Evolutionary conservation across 2,797 vertebrate species (phyloP).

Genomic region (Sphaeramia orbicularis): DNA sequence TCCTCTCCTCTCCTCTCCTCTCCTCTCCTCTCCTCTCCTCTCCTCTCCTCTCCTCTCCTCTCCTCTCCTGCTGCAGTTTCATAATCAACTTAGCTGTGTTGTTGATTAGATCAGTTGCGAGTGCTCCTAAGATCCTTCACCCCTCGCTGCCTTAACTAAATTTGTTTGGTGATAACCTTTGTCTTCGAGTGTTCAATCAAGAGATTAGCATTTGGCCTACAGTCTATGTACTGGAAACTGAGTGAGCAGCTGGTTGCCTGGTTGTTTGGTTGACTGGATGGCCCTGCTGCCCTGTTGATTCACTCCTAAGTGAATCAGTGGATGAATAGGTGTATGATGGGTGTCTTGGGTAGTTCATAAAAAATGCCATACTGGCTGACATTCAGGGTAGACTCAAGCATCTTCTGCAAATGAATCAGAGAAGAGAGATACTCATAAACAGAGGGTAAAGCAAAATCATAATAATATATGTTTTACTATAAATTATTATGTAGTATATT

Average conservation of each 20-base stretch:
- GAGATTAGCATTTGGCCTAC: slow-evolving; percentile 72
- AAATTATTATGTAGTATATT: no score
- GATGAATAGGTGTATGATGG: slow-evolving; percentile 5
- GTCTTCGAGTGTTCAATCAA: slow-evolving; percentile 77
- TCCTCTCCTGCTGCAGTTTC: slow-evolving; percentile 45
- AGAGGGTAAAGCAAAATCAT: no score
- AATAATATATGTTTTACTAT: no score
- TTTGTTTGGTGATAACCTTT: slow-evolving; percentile 81
- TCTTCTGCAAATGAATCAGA: no score
- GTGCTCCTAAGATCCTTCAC: slow-evolving; percentile 66
- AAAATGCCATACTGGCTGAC: no score
- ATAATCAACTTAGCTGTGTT: slow-evolving; percentile 78
- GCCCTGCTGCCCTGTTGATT: slow-evolving; percentile 12
- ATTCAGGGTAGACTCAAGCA: no score
- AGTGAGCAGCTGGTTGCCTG: slow-evolving; percentile 30
- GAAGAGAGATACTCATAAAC: no score
- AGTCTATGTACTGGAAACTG: slow-evolving; percentile 63
- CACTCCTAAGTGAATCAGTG: slow-evolving; percentile 18
- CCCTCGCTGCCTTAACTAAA: slow-evolving; percentile 72
- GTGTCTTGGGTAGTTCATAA: no score
- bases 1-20: slow-evolving; percentile 15
- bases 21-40: slow-evolving; percentile 1
- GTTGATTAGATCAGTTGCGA: slow-evolving; percentile 79
- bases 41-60: slow-evolving; percentile 16
- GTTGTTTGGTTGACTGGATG: slow-evolving; percentile 18